A percentile compares a stretch with the other conserved stretches of the same genome.
Conservation (phyloP, 2,888 invertebrate genomes). For the Cordylochernes scorpioides region DNA sequence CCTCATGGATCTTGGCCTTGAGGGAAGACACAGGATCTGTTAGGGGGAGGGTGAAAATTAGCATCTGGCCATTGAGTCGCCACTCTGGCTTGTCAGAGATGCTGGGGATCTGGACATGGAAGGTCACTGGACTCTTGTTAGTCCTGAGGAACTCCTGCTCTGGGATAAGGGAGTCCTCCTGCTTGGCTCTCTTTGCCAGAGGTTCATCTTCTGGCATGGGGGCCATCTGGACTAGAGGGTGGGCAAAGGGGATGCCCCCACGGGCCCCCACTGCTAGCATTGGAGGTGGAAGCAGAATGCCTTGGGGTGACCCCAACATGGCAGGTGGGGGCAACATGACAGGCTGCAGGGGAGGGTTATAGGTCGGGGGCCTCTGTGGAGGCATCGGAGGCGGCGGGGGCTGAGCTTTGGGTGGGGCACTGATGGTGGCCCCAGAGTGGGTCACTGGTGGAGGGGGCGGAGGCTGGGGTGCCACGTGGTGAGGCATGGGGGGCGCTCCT, state of each 20-base stretch:
- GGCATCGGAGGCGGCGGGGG: slow-evolving; percentile 21
- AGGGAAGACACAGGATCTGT: slow-evolving; percentile 50
- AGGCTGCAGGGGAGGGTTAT: slow-evolving; percentile 15
- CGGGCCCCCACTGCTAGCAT: too few relatives aligned
- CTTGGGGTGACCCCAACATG: slow-evolving; percentile 9
- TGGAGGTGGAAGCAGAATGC: slow-evolving; percentile 30
- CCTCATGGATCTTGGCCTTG: slow-evolving; percentile 58
- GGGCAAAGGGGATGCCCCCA: too few relatives aligned
- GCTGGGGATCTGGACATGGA: slow-evolving; percentile 54
- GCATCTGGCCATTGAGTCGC: slow-evolving; percentile 68
- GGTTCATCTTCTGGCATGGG: slow-evolving; percentile 40
- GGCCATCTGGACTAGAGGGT: slow-evolving; percentile 1
- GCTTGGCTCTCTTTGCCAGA: slow-evolving; percentile 54
- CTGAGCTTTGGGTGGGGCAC: slow-evolving; percentile 11
- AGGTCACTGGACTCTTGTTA: slow-evolving; percentile 36
- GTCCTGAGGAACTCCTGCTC: slow-evolving; percentile 48
- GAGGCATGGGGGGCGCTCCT: slow-evolving; percentile 18
- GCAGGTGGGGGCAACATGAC: slow-evolving; percentile 15
- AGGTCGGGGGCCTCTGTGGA: slow-evolving; percentile 12
- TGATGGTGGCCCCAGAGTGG: slow-evolving; percentile 10
- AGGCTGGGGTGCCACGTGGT: slow-evolving; percentile 20
- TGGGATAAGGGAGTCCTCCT: slow-evolving; percentile 72
- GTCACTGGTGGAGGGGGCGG: slow-evolving; percentile 15
- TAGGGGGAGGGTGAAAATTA: slow-evolving; percentile 46
- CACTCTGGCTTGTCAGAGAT: slow-evolving; percentile 74